Evolutionary conservation across 2,113 vertebrate genomes (phyloP).

Genomic region (Pseudolaguvia tuberculata): DNA sequence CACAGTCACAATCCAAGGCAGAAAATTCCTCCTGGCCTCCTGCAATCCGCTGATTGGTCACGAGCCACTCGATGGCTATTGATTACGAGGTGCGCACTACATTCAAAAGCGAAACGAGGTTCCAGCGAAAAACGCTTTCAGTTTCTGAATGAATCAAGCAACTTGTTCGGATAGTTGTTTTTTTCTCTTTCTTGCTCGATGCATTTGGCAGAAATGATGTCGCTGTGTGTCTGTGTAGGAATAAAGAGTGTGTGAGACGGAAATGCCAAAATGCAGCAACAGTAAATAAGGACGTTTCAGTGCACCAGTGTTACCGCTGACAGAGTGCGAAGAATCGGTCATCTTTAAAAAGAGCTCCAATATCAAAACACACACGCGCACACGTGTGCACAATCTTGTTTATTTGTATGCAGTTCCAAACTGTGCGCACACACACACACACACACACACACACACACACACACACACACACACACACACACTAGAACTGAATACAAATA

Average conservation of each 20-base stretch:
- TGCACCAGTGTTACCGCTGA: neutral
- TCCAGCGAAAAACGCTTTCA: neutral
- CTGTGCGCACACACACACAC: too few relatives aligned
- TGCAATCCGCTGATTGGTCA: slow-evolving; percentile 35
- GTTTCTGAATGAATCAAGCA: neutral
- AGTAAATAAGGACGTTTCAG: neutral
- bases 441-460: slow-evolving; percentile 23
- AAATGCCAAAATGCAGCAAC: neutral
- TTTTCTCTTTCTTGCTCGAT: slow-evolving; percentile 4
- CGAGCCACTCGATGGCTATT: slow-evolving; percentile 32
- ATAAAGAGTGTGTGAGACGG: neutral
- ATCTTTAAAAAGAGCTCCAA: slow-evolving; percentile 38
- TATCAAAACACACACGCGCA: slow-evolving; percentile 28
- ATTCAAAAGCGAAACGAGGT: slow-evolving; percentile 25
- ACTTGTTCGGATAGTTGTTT: neutral
- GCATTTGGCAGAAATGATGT: neutral
- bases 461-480: slow-evolving; percentile 24
- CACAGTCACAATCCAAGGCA: slow-evolving; percentile 7
- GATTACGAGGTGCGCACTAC: slow-evolving; percentile 30
- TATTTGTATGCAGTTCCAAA: too few relatives aligned
- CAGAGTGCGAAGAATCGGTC: slow-evolving; percentile 15
- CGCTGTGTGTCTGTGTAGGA: neutral
- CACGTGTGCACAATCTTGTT: too few relatives aligned
- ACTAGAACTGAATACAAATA: neutral
- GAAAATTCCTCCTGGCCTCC: slow-evolving; percentile 31